A percentile compares a stretch with the other conserved stretches of the same genome.
phyloP scores from a whole-genome alignment of 2,888 invertebrate species.

The Alitta virens region DNA sequence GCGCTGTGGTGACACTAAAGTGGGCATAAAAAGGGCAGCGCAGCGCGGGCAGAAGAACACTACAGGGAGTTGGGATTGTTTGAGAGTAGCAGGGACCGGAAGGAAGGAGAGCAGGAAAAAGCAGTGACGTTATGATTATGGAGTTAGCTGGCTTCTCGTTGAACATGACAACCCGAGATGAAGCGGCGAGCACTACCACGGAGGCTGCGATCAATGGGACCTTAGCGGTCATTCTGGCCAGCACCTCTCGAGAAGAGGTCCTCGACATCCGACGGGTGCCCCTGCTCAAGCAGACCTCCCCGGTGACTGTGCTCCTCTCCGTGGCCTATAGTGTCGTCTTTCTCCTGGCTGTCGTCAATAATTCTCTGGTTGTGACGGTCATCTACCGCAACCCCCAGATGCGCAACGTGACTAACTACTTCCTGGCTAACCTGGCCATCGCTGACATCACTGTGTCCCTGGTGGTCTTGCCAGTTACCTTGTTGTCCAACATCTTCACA shows the following conservation, averaged over 20 bases:
- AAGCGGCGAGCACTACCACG: too few species aligned
- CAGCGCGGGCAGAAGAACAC: too few species aligned
- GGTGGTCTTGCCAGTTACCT: conserved; percentile 29
- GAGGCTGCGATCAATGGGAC: too few species aligned
- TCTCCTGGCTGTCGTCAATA: conserved; percentile 27
- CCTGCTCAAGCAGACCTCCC: conserved; percentile 19
- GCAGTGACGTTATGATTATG: too few species aligned
- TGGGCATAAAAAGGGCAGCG: too few species aligned
- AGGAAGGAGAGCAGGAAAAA: too few species aligned
- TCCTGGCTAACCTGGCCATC: conserved; percentile 30
- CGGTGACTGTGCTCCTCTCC: conserved; percentile 20
- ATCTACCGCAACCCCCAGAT: conserved; percentile 26
- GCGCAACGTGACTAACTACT: conserved; percentile 29
- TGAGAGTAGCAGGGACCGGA: too few species aligned
- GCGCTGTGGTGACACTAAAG: too few species aligned
- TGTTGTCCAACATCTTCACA: conserved; percentile 27
- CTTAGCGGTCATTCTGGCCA: background rate
- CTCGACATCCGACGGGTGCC: conserved; percentile 7
- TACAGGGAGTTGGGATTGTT: too few species aligned
- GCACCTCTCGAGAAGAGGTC: background rate
- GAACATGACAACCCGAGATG: too few species aligned
- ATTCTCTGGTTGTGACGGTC: conserved; percentile 27
- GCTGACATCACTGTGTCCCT: conserved; percentile 30
- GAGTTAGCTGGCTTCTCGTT: too few species aligned
- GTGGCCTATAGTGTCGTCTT: conserved; percentile 26